Base-by-base conservation (phyloP, 2,888 invertebrate genomes). In the Leptopilina myrica region DNA sequence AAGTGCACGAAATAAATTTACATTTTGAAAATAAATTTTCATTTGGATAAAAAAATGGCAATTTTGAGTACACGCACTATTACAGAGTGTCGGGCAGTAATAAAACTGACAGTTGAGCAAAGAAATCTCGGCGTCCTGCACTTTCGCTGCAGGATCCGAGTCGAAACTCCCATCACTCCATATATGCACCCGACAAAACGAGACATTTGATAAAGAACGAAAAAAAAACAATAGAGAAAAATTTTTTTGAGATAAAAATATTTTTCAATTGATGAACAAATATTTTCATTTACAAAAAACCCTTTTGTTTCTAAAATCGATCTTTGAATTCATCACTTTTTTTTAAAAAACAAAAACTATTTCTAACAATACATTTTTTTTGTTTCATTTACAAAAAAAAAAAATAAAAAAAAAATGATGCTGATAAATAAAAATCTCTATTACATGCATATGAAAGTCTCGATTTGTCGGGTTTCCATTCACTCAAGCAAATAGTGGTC, bases 31-130 rank as follows among this genome's bases (percentile, higher is more conserved):
- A 69, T 53, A 53, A 46, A 20, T 69, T 53, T 33, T 56, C 73
- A 49, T 8, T 56, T 14, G 9, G 33, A 53, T 69, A 69, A 69
- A 56, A 49, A 69, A 73, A 65, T 26, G 20, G 53, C 43, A 78
- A 62, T 77, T 80, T 77, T n/a, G 73, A 73, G 73, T 79, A 82
- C 81, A 80, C 78, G 65, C n/a, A 49, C 62, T 64, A 62, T 64
- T 76, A 62, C 26, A 64, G 77, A 77, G 80, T 81, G 78, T 80
- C 81, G 82, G 84, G 82, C 83, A 85, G 82, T 84, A 78, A 82
- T 78, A 82, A 81, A 85, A 85, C 80, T 82, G 82, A 82, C 83
- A 85, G 84, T 85, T 86, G 86, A 86, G 86, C 86, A 86, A 86
- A 81, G 84, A 77, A 69, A 73, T 56, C 53, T 73, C 56, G 53